These are phyloP conservation scores for Eudemis profundana DNA, from an alignment of 2,888 invertebrate genomes.

Conservation along the genomic window DNA sequence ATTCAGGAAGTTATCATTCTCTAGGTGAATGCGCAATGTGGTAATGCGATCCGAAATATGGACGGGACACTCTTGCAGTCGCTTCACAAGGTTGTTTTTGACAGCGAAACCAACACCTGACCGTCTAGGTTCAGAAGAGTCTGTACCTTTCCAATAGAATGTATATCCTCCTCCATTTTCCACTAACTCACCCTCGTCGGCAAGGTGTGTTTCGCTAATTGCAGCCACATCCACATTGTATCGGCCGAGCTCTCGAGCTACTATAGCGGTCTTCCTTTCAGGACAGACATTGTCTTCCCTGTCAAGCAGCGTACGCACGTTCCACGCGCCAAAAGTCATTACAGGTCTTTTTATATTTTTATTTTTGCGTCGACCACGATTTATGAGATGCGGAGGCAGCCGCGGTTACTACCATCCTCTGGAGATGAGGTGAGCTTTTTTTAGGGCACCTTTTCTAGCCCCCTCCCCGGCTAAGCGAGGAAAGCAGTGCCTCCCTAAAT, in stretches of 20 bases:
- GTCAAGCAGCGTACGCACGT: not conserved
- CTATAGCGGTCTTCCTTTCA: conserved; percentile 3
- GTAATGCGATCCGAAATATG: no score
- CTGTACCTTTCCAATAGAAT: conserved; percentile 49
- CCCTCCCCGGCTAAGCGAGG: conserved; percentile 48
- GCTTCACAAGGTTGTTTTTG: conserved; percentile 19
- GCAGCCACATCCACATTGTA: conserved; percentile 45
- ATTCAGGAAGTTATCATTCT: conserved; percentile 48
- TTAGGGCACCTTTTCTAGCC: conserved; percentile 50
- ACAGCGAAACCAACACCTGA: conserved; percentile 49
- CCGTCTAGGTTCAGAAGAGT: conserved; percentile 36
- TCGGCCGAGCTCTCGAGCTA: not conserved
- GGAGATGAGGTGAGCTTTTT: conserved; percentile 45
- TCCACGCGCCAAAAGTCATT: conserved; percentile 3
- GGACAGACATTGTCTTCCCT: not conserved
- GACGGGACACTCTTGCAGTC: conserved; percentile 36
- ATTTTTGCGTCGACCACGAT: not conserved
- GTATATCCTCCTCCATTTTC: no score
- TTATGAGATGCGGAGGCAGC: conserved; percentile 3
- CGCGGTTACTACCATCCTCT: conserved; percentile 5
- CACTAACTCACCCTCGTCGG: no score
- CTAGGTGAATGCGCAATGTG: no score
- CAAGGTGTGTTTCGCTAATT: conserved; percentile 50
- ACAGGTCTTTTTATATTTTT: not conserved
- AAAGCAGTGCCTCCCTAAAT: conserved; percentile 51